phyloP scores from a whole-genome alignment of 2,888 invertebrate genomes.

The Perizoma affinitatum region DNA sequence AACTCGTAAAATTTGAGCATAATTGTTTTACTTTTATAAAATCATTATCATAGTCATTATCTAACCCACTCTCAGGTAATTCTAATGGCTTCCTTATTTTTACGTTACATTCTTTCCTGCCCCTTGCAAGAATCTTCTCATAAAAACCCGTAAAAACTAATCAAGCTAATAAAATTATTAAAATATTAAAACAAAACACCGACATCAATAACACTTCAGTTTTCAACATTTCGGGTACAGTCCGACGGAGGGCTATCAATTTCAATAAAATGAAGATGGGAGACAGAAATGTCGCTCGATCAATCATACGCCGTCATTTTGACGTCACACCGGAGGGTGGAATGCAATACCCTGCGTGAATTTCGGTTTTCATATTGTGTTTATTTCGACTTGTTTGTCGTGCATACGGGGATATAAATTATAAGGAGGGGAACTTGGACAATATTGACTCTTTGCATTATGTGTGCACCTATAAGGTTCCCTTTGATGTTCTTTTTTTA shows the following conservation, averaged over 20 bases:
- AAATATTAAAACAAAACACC: constrained; percentile 27
- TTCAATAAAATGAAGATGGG: constrained; percentile 71
- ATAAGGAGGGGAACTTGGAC: constrained; percentile 24
- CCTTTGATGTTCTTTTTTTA: constrained; percentile 5
- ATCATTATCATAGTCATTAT: too few species aligned
- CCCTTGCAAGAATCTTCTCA: too few species aligned
- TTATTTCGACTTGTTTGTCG: constrained; percentile 32
- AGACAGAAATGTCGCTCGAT: constrained; percentile 61
- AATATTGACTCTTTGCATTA: constrained; percentile 24
- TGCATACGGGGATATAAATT: constrained; percentile 23
- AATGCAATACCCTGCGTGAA: constrained; percentile 38
- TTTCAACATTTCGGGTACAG: constrained; percentile 34
- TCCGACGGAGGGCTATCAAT: constrained; percentile 64
- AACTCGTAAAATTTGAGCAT: too few species aligned
- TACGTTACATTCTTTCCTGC: too few species aligned
- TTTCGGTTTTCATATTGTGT: constrained; percentile 39
- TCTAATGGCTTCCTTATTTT: too few species aligned
- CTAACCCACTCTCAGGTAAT: too few species aligned
- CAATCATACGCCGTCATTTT: constrained; percentile 65
- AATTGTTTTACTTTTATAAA: too few species aligned
- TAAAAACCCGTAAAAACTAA: not conserved
- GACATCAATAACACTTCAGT: constrained; percentile 49
- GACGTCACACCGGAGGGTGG: constrained; percentile 42
- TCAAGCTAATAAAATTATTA: constrained; percentile 22
- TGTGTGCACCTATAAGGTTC: constrained; percentile 3